Conservation (phyloP, 2,888 invertebrate genomes). For the Xestia rhomboidea region DNA sequence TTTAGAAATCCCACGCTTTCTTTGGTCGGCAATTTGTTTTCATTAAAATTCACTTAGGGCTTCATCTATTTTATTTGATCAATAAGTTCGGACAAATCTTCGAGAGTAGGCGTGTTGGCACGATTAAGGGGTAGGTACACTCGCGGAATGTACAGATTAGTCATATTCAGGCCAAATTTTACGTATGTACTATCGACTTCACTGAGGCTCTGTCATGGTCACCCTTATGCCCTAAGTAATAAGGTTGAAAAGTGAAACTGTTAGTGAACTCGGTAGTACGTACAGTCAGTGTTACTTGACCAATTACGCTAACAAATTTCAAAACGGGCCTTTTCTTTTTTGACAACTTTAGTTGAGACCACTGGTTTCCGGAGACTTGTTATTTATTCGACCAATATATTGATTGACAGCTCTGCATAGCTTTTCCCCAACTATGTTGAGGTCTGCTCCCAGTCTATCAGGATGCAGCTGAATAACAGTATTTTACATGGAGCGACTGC, state of each 20-base stretch:
- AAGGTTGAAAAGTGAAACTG: background rate
- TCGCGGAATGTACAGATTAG: background rate
- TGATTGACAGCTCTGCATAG: background rate
- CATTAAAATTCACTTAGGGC: slow-evolving; percentile 36
- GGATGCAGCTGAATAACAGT: too few relatives aligned
- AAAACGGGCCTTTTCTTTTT: too few relatives aligned
- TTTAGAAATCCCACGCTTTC: slow-evolving; percentile 30
- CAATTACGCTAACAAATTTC: too few relatives aligned
- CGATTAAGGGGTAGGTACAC: background rate
- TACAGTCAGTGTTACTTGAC: background rate
- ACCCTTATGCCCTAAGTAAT: too few relatives aligned
- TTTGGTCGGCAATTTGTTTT: slow-evolving; percentile 33
- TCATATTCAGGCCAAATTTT: background rate
- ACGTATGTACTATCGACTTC: background rate
- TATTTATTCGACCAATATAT: background rate
- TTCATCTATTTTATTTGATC: slow-evolving; percentile 30
- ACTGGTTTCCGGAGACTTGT: background rate
- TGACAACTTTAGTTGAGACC: too few relatives aligned
- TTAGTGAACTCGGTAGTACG: background rate
- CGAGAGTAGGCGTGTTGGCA: background rate
- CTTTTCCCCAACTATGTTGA: too few relatives aligned
- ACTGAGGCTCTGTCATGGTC: too few relatives aligned
- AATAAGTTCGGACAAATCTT: slow-evolving; percentile 34
- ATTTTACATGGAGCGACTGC: too few relatives aligned
- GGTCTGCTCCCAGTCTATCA: too few relatives aligned